phyloP scores from a whole-genome alignment of 2,113 vertebrate species.

The Atractosteus spatula region DNA sequence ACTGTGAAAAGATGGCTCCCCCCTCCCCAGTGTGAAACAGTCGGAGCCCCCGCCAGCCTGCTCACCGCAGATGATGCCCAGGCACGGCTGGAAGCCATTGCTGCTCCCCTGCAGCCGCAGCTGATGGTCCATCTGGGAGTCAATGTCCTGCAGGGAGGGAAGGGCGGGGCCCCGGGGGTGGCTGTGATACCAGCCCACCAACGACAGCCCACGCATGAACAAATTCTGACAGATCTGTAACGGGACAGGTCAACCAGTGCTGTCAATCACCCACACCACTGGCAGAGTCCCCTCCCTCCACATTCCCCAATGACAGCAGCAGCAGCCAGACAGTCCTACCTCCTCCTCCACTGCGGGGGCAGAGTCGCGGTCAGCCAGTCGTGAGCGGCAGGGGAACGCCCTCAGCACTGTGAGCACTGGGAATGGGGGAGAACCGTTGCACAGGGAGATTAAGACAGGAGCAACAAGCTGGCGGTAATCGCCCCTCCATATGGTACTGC shows the following conservation, averaged over 20 bases:
- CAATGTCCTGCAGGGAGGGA: constrained; percentile 91
- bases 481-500: too few species aligned
- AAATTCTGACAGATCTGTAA: constrained; percentile 90
- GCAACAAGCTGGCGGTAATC: neutral
- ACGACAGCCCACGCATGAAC: constrained; percentile 84
- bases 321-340: constrained; percentile 52
- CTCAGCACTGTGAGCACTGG: constrained; percentile 86
- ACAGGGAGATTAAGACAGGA: neutral
- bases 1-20: neutral
- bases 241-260: neutral
- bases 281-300: neutral
- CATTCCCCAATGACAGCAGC: neutral
- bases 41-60: neutral
- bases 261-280: neutral
- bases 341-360: constrained; percentile 83
- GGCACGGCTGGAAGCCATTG: constrained; percentile 92
- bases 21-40: neutral
- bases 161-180: constrained; percentile 84
- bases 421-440: constrained; percentile 2
- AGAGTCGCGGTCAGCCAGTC: constrained; percentile 74
- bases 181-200: constrained; percentile 98
- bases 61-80: constrained; percentile 90
- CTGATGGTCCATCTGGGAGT: constrained; percentile 94
- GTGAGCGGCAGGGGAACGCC: constrained; percentile 88
- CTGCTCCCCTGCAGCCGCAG: constrained; percentile 88